phyloP scores from a whole-genome alignment of 2,888 invertebrate genomes.

The Oxytorus armatus region DNA sequence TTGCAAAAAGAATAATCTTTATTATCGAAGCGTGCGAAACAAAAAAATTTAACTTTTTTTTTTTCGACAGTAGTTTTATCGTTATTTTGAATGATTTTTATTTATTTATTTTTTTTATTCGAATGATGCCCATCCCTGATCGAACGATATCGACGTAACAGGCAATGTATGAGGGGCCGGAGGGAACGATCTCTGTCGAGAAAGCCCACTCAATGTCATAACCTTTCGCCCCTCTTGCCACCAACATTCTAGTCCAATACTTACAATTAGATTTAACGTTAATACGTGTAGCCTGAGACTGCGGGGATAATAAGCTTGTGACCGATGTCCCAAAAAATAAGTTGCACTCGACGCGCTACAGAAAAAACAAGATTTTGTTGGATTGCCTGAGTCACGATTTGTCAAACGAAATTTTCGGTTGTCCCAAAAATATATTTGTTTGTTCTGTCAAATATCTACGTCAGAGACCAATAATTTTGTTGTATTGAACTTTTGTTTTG shows the following conservation, averaged over 20 bases:
- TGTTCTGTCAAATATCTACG: not conserved
- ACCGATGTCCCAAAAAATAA: constrained; percentile 9
- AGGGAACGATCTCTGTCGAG: not conserved
- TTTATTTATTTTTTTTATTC: constrained; percentile 25
- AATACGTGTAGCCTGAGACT: constrained; percentile 61
- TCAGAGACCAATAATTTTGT: not conserved
- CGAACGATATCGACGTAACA: constrained; percentile 41
- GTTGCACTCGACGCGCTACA: not conserved
- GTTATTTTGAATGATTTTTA: too few relatives aligned
- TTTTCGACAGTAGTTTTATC: not conserved
- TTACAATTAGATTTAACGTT: constrained; percentile 64
- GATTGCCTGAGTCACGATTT: not conserved
- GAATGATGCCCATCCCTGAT: constrained; percentile 26
- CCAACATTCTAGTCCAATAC: constrained; percentile 71
- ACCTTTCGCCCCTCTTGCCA: constrained; percentile 65
- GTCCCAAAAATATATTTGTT: too few relatives aligned
- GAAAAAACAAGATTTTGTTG: not conserved
- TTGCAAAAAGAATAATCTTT: not conserved
- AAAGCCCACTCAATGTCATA: constrained; percentile 32
- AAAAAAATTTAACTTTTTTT: not conserved
- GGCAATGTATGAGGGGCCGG: constrained; percentile 16
- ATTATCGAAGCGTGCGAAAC: not conserved
- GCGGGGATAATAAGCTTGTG: constrained; percentile 53
- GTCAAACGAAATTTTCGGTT: too few relatives aligned
- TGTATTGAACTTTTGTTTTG: not conserved